Conservation (phyloP, 2,113 vertebrate genomes). For the Crotalus horridus region DNA sequence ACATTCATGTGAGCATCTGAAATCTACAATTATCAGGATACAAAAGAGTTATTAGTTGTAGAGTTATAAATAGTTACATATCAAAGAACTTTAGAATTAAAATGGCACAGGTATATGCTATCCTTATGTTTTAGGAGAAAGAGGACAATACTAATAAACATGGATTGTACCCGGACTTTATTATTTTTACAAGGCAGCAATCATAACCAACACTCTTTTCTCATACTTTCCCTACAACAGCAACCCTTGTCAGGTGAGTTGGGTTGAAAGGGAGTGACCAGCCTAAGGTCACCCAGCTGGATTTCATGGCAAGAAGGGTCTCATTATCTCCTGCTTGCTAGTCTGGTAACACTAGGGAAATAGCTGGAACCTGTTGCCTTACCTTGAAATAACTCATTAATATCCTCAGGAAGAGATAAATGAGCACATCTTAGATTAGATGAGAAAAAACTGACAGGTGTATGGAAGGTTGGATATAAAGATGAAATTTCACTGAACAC, state of each 20-base stretch:
- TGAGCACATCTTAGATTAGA: slow-evolving; percentile 88
- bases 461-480: slow-evolving; percentile 76
- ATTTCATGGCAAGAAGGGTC: background rate
- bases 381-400: slow-evolving; percentile 90
- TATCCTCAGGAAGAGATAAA: slow-evolving; percentile 89
- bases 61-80: background rate
- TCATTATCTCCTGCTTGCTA: background rate
- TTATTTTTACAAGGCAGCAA: background rate
- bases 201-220: background rate
- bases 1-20: background rate
- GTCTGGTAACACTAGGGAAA: background rate
- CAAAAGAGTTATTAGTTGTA: background rate
- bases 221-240: background rate
- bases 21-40: background rate
- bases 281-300: background rate
- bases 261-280: background rate
- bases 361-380: slow-evolving; percentile 33
- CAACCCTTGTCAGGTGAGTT: background rate
- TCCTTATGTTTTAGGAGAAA: background rate
- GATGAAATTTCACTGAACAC: slow-evolving; percentile 80
- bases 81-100: background rate
- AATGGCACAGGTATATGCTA: background rate
- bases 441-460: slow-evolving; percentile 85
- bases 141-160: background rate
- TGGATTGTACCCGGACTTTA: background rate